phyloP scores from a whole-genome alignment of 2,113 vertebrate species.

The Clarias macrocephalus region DNA sequence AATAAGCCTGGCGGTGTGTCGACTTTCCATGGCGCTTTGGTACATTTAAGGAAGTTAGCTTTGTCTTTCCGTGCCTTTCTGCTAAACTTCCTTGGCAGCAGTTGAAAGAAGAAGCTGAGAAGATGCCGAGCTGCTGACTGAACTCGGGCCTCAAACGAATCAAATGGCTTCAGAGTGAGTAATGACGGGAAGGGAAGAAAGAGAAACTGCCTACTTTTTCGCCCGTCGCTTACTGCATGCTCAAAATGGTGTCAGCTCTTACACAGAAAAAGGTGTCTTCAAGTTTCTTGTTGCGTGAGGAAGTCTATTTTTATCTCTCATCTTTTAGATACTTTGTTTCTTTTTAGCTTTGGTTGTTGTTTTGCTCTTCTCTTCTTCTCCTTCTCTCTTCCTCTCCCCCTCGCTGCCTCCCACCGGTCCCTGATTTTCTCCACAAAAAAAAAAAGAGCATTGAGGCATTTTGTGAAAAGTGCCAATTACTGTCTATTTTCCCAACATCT shows the following conservation, averaged over 20 bases:
- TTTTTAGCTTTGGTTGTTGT: conserved; percentile 18
- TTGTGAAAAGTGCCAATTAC: conserved; percentile 51
- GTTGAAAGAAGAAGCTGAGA: conserved; percentile 39
- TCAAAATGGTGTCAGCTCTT: conserved; percentile 32
- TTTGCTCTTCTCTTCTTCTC: conserved; percentile 17
- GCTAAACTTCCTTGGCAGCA: conserved; percentile 47
- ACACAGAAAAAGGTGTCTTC: conserved; percentile 29
- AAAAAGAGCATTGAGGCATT: conserved; percentile 39
- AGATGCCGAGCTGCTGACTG: conserved; percentile 35
- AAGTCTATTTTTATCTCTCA: conserved; percentile 33
- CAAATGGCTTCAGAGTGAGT: conserved; percentile 39
- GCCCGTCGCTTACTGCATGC: conserved; percentile 1
- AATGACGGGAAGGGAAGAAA: conserved; percentile 28
- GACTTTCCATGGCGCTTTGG: conserved; percentile 28
- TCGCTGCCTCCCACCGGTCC: conserved; percentile 3
- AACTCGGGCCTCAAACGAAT: conserved; percentile 31
- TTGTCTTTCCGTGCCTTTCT: conserved; percentile 35
- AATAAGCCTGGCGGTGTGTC: conserved; percentile 35
- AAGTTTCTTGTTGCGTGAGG: conserved; percentile 38
- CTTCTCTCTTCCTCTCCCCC: conserved; percentile 24
- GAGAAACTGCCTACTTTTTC: conserved; percentile 30
- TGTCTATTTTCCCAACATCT: conserved; percentile 40
- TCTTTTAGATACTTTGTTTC: conserved; percentile 17
- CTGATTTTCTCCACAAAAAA: conserved; percentile 5
- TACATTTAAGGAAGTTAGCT: conserved; percentile 36